These are phyloP conservation scores for Corythornis cristatus DNA, from an alignment of 2,113 vertebrate genomes.

Conservation along the genomic window DNA sequence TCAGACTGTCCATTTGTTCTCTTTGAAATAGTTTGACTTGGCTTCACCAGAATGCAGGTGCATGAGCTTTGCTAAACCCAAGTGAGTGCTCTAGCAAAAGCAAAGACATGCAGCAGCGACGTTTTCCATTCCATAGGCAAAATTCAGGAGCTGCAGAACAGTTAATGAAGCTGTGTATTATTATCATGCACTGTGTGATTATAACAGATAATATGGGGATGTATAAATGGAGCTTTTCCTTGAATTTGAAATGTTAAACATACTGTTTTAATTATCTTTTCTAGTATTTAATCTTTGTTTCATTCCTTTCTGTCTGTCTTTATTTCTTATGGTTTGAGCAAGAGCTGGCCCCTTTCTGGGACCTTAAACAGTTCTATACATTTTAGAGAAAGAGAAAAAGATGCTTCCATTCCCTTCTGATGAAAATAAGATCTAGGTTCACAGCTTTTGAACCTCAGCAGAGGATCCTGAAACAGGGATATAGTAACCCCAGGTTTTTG, in stretches of 20 bases:
- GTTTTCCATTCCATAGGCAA: neutral
- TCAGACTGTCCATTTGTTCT: neutral
- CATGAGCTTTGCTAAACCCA: neutral
- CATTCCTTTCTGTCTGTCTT: neutral
- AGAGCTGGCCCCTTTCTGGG: neutral
- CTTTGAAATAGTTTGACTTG: neutral
- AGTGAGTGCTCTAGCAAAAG: neutral
- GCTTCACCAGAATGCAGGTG: neutral
- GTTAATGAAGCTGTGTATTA: neutral
- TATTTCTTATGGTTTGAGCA: neutral
- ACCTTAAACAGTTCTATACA: neutral
- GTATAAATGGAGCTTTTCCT: neutral
- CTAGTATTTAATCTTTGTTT: neutral
- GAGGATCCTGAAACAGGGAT: neutral
- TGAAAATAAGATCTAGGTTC: neutral
- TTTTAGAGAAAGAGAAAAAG: neutral
- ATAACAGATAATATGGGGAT: neutral
- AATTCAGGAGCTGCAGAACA: neutral
- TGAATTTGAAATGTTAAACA: neutral
- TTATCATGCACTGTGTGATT: neutral
- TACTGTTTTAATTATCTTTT: neutral
- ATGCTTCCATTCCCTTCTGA: neutral
- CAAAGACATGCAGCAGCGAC: neutral
- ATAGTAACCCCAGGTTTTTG: neutral
- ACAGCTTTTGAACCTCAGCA: neutral